Conservation (phyloP, 2,888 invertebrate species). For the Athetis lepigone region DNA sequence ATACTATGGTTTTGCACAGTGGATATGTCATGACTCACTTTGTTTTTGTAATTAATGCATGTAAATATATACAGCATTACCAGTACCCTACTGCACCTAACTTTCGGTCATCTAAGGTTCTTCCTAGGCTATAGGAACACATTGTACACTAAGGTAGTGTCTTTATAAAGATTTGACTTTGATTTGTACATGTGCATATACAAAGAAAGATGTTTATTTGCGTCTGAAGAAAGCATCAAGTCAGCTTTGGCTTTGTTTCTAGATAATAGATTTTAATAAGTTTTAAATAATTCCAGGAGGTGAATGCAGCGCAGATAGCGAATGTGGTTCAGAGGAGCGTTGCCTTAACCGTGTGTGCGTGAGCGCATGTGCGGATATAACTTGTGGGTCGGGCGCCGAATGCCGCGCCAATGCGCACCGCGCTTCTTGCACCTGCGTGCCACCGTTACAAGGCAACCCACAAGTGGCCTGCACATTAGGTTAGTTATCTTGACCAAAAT, state of each 20-base stretch:
- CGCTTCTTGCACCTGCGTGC: conserved; percentile 94
- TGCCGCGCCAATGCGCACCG: conserved; percentile 94
- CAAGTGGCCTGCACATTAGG: conserved; percentile 93
- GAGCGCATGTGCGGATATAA: conserved; percentile 93
- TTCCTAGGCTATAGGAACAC: conserved; percentile 1
- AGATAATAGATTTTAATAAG: conserved; percentile 6
- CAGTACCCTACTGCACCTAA: conserved; percentile 29
- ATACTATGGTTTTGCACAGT: conserved; percentile 30
- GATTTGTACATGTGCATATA: not conserved
- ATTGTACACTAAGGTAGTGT: conserved; percentile 4
- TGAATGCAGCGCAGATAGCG: conserved; percentile 93
- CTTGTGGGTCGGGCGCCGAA: conserved; percentile 94
- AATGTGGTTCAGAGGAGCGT: conserved; percentile 93
- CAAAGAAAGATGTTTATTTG: not conserved
- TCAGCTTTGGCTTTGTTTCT: not conserved
- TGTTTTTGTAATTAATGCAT: conserved; percentile 41
- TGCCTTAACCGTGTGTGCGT: conserved; percentile 94
- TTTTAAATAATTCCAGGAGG: conserved; percentile 71
- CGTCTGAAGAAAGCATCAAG: not conserved
- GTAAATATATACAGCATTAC: conserved; percentile 62
- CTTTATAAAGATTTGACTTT: conserved; percentile 10
- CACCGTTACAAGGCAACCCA: conserved; percentile 95
- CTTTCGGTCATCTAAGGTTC: conserved; percentile 26
- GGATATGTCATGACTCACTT: conserved; percentile 39
- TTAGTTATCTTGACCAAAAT: conserved; percentile 52